Percentiles rank a stretch among this genome's conserved stretches.
Conservation (phyloP, 1,140 invertebrate genomes). For the Scaptomyza montana region DNA sequence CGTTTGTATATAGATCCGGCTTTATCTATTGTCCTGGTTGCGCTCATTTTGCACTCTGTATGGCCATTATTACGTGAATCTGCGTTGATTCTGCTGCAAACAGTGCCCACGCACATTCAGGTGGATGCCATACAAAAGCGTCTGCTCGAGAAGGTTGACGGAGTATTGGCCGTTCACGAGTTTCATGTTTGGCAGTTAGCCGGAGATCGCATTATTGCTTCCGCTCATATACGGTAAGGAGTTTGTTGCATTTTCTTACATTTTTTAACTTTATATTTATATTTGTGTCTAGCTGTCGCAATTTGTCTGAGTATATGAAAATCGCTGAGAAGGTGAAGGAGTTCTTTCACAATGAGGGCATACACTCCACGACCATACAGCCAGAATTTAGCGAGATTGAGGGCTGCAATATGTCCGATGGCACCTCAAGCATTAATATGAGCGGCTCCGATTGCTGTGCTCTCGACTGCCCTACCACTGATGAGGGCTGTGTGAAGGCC, state of each 20-base stretch:
- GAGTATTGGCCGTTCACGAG: slow-evolving; percentile 95
- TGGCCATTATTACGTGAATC: slow-evolving; percentile 95
- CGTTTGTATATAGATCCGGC: slow-evolving; percentile 96
- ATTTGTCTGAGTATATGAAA: slow-evolving; percentile 95
- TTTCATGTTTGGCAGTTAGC: slow-evolving; percentile 98
- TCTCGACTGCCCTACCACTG: slow-evolving; percentile 93
- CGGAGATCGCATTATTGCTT: slow-evolving; percentile 95
- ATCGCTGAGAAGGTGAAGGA: slow-evolving; percentile 97
- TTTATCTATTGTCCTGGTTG: slow-evolving; percentile 92
- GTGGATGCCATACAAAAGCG: slow-evolving; percentile 94
- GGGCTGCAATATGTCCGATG: slow-evolving; percentile 80
- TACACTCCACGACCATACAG: slow-evolving; percentile 95
- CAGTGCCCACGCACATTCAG: slow-evolving; percentile 96
- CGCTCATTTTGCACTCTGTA: slow-evolving; percentile 92
- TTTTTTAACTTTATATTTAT: slow-evolving; percentile 1
- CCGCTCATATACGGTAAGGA: slow-evolving; percentile 93
- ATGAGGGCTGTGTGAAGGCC: slow-evolving; percentile 91
- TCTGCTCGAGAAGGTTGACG: slow-evolving; percentile 93
- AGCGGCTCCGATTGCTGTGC: slow-evolving; percentile 88
- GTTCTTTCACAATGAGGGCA: slow-evolving; percentile 94
- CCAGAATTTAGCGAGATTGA: slow-evolving; percentile 94
- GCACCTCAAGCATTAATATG: slow-evolving; percentile 82
- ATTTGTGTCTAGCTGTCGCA: slow-evolving; percentile 87
- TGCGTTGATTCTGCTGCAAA: slow-evolving; percentile 94
- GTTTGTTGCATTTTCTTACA: neutral